phyloP scores from a whole-genome alignment of 2,797 vertebrate species.

The Nannoperca obscura region DNA sequence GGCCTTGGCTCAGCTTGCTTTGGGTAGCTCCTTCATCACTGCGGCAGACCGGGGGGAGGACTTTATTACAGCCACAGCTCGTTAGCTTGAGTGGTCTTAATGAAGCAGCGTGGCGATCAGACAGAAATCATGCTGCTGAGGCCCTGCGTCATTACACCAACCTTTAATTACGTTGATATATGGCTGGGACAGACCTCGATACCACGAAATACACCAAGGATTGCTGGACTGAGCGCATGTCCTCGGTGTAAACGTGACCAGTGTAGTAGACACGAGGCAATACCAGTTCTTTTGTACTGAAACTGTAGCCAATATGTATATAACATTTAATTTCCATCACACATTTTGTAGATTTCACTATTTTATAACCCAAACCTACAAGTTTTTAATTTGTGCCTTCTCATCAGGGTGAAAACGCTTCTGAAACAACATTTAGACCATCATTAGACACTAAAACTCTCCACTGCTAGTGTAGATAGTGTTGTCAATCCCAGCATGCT shows the following conservation, averaged over 20 bases:
- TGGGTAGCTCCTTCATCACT: constrained; percentile 97
- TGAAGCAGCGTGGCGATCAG: constrained; percentile 99
- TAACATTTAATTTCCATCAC: constrained; percentile 22
- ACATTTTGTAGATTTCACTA: constrained; percentile 1
- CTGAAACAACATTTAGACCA: constrained; percentile 43
- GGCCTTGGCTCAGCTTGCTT: constrained; percentile 89
- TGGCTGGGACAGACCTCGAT: constrained; percentile 89
- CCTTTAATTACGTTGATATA: constrained; percentile 99
- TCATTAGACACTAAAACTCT: constrained; percentile 22
- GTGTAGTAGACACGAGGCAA: not conserved
- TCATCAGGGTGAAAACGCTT: constrained; percentile 13
- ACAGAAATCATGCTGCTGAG: constrained; percentile 99
- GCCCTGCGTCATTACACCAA: constrained; percentile 99
- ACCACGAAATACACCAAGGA: constrained; percentile 87
- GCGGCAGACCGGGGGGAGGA: constrained; percentile 97
- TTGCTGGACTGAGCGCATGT: constrained; percentile 36
- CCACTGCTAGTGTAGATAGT: constrained; percentile 21
- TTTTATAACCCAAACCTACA: constrained; percentile 20
- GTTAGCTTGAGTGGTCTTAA: constrained; percentile 99
- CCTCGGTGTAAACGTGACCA: not conserved
- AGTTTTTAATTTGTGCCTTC: not conserved
- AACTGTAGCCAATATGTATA: not conserved
- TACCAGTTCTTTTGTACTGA: not conserved
- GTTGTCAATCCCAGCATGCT: constrained; percentile 41
- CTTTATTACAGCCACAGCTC: constrained; percentile 99